Percentiles rank a stretch among this genome's conserved stretches.
Evolutionary conservation across 2,113 vertebrate genomes (phyloP).

Genomic region (Lathamus discolor): DNA sequence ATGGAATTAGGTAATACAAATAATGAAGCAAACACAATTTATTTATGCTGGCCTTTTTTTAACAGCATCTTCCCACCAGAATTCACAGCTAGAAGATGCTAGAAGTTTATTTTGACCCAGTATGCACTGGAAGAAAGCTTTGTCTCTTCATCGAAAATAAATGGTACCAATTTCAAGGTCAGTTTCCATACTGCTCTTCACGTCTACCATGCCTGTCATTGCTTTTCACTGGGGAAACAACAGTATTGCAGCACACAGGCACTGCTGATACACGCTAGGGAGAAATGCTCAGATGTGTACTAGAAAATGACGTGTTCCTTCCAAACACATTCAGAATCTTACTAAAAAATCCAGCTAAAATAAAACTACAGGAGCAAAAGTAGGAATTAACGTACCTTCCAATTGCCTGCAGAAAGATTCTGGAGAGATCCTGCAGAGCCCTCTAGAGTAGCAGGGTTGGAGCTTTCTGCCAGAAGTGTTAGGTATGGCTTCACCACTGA

Average conservation of each 20-base stretch:
- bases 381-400: constrained; percentile 81
- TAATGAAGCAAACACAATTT: neutral
- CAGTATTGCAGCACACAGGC: neutral
- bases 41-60: neutral
- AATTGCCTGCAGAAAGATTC: constrained; percentile 96
- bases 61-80: neutral
- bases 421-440: constrained; percentile 95
- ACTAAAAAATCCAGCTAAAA: neutral
- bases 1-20: neutral
- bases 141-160: neutral
- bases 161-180: neutral
- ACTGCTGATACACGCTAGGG: too few species aligned
- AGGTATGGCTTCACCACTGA: constrained; percentile 96
- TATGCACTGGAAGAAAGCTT: neutral
- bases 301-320: neutral
- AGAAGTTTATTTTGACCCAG: neutral
- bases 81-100: neutral
- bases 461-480: constrained; percentile 94
- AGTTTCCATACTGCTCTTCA: neutral
- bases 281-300: fast-evolving
- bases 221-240: neutral
- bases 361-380: fast-evolving
- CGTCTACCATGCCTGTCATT: neutral
- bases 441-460: constrained; percentile 95
- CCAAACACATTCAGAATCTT: neutral